A percentile compares a stretch with the other conserved stretches of the same genome.
Evolutionary conservation across 2,888 invertebrate genomes (phyloP).

Genomic region (Biston betularia): DNA sequence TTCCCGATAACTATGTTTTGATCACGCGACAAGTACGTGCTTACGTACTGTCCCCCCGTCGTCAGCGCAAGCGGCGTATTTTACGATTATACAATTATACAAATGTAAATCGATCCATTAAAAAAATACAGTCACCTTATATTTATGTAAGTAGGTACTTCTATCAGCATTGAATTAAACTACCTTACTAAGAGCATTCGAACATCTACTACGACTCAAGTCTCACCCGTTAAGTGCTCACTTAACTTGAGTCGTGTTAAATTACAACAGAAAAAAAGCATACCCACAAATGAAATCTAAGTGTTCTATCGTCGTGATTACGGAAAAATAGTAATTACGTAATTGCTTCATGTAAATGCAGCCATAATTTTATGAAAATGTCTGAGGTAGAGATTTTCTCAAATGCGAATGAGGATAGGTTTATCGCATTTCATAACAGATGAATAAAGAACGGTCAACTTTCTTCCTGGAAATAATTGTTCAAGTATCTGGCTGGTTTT

Average conservation of each 20-base stretch:
- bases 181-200: slow-evolving; percentile 34
- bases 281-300: slow-evolving; percentile 43
- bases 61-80: too few relatives aligned
- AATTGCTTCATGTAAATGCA: slow-evolving; percentile 31
- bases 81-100: too few relatives aligned
- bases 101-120: too few relatives aligned
- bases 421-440: background rate
- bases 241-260: slow-evolving; percentile 71
- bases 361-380: slow-evolving; percentile 2
- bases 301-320: slow-evolving; percentile 43
- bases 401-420: background rate
- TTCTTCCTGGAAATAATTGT: too few relatives aligned
- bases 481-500: background rate
- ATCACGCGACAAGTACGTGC: too few relatives aligned
- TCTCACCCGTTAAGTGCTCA: slow-evolving; percentile 72
- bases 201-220: slow-evolving; percentile 59
- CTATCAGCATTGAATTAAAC: slow-evolving; percentile 22
- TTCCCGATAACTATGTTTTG: too few relatives aligned
- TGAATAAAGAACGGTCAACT: too few relatives aligned
- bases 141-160: background rate
- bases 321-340: slow-evolving; percentile 34
- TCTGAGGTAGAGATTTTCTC: background rate
- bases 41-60: too few relatives aligned
- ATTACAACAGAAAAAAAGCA: slow-evolving; percentile 60
- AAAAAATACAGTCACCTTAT: background rate